Conservation (phyloP, 1,140 invertebrate genomes). For the Meteorus sp. region DNA sequence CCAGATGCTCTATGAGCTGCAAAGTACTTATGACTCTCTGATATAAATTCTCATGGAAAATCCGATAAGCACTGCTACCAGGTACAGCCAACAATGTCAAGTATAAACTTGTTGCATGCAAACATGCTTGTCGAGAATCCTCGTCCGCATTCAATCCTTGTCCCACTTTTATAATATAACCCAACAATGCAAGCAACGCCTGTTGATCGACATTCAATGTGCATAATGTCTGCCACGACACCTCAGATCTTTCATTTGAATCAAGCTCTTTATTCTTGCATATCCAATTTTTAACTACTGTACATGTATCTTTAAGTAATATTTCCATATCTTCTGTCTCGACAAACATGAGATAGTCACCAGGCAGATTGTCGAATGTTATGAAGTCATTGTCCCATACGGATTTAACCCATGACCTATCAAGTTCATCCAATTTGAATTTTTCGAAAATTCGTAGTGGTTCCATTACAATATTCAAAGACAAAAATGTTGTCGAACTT, state of each 20-base stretch:
- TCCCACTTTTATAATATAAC: constrained; percentile 58
- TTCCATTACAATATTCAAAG: constrained; percentile 40
- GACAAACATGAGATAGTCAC: constrained; percentile 52
- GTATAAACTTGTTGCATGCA: constrained; percentile 57
- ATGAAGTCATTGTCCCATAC: constrained; percentile 60
- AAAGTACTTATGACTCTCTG: constrained; percentile 58
- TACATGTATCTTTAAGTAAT: constrained; percentile 44
- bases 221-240: constrained; percentile 62
- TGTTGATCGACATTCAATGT: constrained; percentile 56
- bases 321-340: constrained; percentile 47
- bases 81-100: constrained; percentile 57
- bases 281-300: constrained; percentile 43
- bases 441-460: constrained; percentile 43
- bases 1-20: constrained; percentile 45
- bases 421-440: constrained; percentile 49
- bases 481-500: constrained; percentile 19
- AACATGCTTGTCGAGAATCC: constrained; percentile 47
- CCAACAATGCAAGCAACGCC: constrained; percentile 58
- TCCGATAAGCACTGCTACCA: constrained; percentile 62
- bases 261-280: constrained; percentile 27
- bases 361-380: constrained; percentile 53
- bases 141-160: constrained; percentile 46
- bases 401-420: constrained; percentile 56
- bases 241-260: constrained; percentile 34
- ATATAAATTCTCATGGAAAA: constrained; percentile 65